Evolutionary conservation across 2,113 vertebrate genomes (phyloP), one percentile per base, ranked within the genome.

Genomic region (Notiomystis cincta): DNA sequence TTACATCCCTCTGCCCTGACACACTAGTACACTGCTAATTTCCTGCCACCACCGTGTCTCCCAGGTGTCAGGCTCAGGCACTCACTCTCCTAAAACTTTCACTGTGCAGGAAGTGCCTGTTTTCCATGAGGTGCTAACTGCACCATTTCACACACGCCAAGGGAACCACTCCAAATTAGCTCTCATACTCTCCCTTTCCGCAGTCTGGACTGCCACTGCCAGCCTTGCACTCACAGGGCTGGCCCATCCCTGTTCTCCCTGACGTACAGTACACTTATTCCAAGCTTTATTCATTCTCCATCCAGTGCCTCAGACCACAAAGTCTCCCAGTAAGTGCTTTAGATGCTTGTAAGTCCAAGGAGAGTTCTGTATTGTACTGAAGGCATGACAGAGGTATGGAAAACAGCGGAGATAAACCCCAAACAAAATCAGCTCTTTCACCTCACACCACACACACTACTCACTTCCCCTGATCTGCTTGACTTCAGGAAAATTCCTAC

Each of bases 391-490:
- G n/a, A 1, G 66, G 7, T 1, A 18, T 7, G 21, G 22, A 23
- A 58, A 77, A 33, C 0, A 21, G 22, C 0, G 2, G 6, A 18
- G 7, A 0, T 13, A 45, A 77, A 11, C 3, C 6, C 30, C 6
- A 2, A 65, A 7, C 9, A 48, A 72, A 77, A 35, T 18, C 54
- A 30, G 15, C 6, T 38, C 24, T 40, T 15, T 31, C 19, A 23
- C 12, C 2, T 65, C 13, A 7, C 24, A 24, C 11, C 18, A 23
- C 16, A 37, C 7, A 20, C 23, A 47, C 17, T 20, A 28, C 6
- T 16, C 42, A 21, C 24, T 24, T 35, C 24, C 23, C 9, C 3
- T 8, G 2, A 0, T 3, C 30, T 6, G 3, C 30, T 22, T 10
- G 16, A 15, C 45, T 50, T 47, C 73, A 19, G 35, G 17, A 56